A percentile compares a stretch with the other conserved stretches of the same genome.
Conservation (phyloP, 1,140 invertebrate genomes). For the Archegozetes longisetosus region DNA sequence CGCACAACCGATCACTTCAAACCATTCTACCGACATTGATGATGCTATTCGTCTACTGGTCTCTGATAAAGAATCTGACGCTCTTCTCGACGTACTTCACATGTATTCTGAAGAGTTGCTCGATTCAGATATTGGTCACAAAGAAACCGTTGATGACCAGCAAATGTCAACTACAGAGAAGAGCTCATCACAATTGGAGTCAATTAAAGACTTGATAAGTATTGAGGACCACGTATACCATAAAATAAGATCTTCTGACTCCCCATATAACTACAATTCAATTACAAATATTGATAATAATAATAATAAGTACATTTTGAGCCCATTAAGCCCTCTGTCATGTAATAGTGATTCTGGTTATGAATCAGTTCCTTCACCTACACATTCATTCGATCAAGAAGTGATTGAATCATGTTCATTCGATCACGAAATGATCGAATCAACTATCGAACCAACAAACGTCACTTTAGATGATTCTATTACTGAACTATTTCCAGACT, state of each 20-base stretch:
- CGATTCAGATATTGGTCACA: neutral
- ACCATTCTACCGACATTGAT: slow-evolving; percentile 16
- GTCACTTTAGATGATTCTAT: neutral
- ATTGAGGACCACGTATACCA: neutral
- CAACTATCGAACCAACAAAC: too few species aligned
- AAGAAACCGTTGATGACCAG: neutral
- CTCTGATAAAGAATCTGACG: slow-evolving; percentile 9
- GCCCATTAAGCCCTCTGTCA: neutral
- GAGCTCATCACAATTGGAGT: neutral
- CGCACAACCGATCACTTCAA: neutral
- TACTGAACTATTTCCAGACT: neutral
- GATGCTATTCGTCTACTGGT: slow-evolving; percentile 20
- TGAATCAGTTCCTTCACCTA: slow-evolving; percentile 4
- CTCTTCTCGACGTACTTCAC: neutral
- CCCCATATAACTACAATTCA: neutral
- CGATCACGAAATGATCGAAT: too few species aligned
- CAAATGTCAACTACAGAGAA: too few species aligned
- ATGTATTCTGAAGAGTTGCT: neutral
- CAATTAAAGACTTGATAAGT: neutral
- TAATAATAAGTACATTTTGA: neutral
- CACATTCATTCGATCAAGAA: too few species aligned
- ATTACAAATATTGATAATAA: neutral
- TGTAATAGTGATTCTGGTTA: slow-evolving; percentile 1
- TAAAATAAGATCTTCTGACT: neutral
- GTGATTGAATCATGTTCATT: too few species aligned